A percentile compares a stretch with the other conserved stretches of the same genome.
Conservation (phyloP, 2,113 vertebrate species). For the Calonectris borealis region DNA sequence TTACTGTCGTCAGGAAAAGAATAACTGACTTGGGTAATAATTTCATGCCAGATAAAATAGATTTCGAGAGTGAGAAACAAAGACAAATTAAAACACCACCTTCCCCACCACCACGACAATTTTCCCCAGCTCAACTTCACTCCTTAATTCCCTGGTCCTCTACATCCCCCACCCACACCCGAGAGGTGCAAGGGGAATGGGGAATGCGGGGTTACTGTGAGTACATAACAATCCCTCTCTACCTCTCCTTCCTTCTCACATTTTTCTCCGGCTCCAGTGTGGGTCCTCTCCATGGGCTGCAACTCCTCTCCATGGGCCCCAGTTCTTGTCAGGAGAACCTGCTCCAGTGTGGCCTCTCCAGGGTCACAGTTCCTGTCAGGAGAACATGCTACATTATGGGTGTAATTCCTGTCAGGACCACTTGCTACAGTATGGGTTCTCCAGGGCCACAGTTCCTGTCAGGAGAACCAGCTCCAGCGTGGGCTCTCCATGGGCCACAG, state of each 20-base stretch:
- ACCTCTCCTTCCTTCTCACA: not conserved
- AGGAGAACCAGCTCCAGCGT: not conserved
- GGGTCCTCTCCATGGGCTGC: not conserved
- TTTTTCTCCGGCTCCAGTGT: not conserved
- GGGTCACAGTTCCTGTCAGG: accelerated
- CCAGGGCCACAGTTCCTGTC: not conserved
- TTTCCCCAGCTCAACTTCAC: not conserved
- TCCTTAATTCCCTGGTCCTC: not conserved
- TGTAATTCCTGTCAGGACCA: not conserved
- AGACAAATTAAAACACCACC: not conserved
- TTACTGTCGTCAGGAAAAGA: not conserved
- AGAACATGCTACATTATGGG: not conserved
- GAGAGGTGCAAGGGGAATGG: not conserved
- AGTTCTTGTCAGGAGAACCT: not conserved
- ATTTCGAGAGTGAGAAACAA: not conserved
- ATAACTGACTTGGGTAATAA: not conserved
- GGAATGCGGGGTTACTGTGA: not conserved
- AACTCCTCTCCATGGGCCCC: not conserved
- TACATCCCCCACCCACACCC: accelerated
- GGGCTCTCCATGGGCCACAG: not conserved
- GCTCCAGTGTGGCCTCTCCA: not conserved
- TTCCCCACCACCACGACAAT: not conserved
- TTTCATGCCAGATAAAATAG: not conserved
- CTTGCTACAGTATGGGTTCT: not conserved
- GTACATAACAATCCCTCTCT: not conserved